These are phyloP conservation scores for Enteromius argenteus DNA, from an alignment of 2,797 vertebrate species.

Conservation along the genomic window DNA sequence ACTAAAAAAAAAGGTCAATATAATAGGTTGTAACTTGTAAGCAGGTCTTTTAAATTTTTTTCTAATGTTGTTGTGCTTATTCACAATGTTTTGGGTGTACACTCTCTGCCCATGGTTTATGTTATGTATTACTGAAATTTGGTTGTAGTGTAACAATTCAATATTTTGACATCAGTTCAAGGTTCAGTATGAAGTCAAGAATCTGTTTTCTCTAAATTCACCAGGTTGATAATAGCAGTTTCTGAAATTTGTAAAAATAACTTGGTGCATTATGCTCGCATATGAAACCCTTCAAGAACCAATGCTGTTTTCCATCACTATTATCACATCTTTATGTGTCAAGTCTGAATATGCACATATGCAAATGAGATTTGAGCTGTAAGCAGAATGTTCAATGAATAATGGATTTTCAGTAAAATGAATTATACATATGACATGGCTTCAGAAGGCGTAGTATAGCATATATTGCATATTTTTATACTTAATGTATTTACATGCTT, in stretches of 20 bases:
- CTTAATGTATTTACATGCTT: neutral
- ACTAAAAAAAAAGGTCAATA: neutral
- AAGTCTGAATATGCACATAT: neutral
- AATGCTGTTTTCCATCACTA: neutral
- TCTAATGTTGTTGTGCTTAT: neutral
- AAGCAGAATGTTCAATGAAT: neutral
- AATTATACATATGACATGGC: neutral
- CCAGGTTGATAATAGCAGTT: too few relatives aligned
- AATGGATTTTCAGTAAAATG: neutral
- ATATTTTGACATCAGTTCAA: constrained; percentile 14
- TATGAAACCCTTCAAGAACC: neutral
- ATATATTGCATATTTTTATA: too few relatives aligned
- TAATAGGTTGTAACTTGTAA: neutral
- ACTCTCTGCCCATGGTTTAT: neutral
- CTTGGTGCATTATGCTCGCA: neutral
- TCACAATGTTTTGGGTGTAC: neutral
- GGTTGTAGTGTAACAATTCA: neutral
- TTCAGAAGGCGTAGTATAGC: neutral
- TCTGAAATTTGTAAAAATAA: neutral
- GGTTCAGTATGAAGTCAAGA: neutral
- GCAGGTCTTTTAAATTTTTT: neutral
- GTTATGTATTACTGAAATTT: neutral
- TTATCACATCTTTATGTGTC: neutral
- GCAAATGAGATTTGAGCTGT: neutral
- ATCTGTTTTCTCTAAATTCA: neutral